Evolutionary conservation across 2,797 vertebrate species (phyloP).

Genomic region (Chaunax sp.): DNA sequence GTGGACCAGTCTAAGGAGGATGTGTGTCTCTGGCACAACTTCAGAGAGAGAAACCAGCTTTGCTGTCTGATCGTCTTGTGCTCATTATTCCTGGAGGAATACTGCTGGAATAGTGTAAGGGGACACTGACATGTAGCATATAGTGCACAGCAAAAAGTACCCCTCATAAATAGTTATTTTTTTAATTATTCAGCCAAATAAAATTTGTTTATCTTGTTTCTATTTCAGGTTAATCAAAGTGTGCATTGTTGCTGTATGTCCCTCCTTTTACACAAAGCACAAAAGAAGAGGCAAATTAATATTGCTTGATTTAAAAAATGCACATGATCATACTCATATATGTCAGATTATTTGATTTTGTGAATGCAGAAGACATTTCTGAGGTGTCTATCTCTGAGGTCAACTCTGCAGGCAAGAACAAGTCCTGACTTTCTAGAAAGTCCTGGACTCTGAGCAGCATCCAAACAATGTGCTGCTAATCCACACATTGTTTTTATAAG

Average conservation of each 20-base stretch:
- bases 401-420: slow-evolving; percentile 16
- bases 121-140: slow-evolving; percentile 54
- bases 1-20: slow-evolving; percentile 67
- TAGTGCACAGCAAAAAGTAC: slow-evolving; percentile 25
- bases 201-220: not conserved
- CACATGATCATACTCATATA: slow-evolving; percentile 6
- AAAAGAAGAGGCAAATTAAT: not conserved
- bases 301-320: not conserved
- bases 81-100: slow-evolving; percentile 69
- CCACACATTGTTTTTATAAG: slow-evolving; percentile 1
- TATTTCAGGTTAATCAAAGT: not conserved
- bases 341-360: not conserved
- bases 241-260: not conserved
- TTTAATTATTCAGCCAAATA: slow-evolving; percentile 17
- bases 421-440: slow-evolving; percentile 13
- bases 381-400: slow-evolving; percentile 25
- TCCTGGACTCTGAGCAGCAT: slow-evolving; percentile 34
- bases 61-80: slow-evolving; percentile 69
- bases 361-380: slow-evolving; percentile 21
- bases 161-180: slow-evolving; percentile 16
- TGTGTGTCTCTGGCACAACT: slow-evolving; percentile 69
- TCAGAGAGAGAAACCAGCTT: slow-evolving; percentile 66
- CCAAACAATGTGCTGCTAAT: slow-evolving; percentile 44
- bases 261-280: slow-evolving; percentile 16
- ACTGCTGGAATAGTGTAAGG: slow-evolving; percentile 59